Base-by-base conservation (phyloP, 2,888 invertebrate genomes). In the Monoplex corrugatus region DNA sequence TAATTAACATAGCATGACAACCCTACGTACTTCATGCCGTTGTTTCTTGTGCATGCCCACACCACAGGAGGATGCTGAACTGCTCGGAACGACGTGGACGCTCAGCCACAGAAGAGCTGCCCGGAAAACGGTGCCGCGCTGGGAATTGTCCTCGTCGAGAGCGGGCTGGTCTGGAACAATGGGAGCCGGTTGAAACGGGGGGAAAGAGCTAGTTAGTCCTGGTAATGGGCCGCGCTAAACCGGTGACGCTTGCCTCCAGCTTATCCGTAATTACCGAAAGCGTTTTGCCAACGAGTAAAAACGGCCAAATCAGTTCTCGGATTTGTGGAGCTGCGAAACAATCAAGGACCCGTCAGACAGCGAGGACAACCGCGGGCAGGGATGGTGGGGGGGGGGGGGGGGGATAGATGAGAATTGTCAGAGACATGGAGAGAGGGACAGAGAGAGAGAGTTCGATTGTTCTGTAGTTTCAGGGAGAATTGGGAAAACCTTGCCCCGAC, bases 221-320 rank as follows among this genome's bases (percentile, higher is more conserved):
- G 35, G 87, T 87, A 87, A 87, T 87, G 75, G 87, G 38, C 40
- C 78, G 72, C 87, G 78, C 87, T n/a, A 38, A 80, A 75, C 40
- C 40, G 72, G 28, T 87, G 72, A 40, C 75, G 72, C 72, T 87
- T 75, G 50, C 87, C 6, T 80, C 6, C 75, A 75, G 87, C 72
- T 87, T 87, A 87, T 87, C 87, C 32, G 78, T 87, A 87, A 87
- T 87, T 87, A 87, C 87, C 23, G 44, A 87, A n/a, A 75, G 50
- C 87, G 87, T 75, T 50, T n/a, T 19, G 43, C 50, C 87, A 35
- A 50, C 87, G 38, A 78, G 78, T 78, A 57, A 87, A 87, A 80
- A 78, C 87, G 63, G 63, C 75, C 68, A 86, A 87, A 87, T 75
- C 87, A 87, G 78, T 44, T 43, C 50, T 35, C 78, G n/a, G 87